These are phyloP conservation scores for Phalacrocorax pelagicus DNA, from an alignment of 2,113 vertebrate species.

Conservation along the genomic window DNA sequence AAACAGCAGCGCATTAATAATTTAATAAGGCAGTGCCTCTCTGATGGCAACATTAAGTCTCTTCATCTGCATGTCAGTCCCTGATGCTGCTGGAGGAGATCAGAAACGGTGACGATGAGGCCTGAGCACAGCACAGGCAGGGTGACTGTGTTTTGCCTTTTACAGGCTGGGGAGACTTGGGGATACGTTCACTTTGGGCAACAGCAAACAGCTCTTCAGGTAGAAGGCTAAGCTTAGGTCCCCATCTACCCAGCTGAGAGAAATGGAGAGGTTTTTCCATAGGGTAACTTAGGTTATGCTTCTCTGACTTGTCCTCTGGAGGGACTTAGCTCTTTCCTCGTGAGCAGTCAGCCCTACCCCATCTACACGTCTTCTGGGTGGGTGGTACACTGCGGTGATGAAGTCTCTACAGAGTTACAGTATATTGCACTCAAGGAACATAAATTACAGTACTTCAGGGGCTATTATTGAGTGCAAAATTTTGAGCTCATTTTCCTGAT, in stretches of 20 bases:
- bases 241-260: not conserved
- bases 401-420: not conserved
- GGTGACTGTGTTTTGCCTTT: not conserved
- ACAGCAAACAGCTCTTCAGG: not conserved
- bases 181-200: not conserved
- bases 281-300: not conserved
- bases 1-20: not conserved
- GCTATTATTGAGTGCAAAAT: not conserved
- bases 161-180: not conserved
- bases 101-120: not conserved
- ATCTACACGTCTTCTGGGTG: not conserved
- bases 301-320: not conserved
- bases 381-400: fast-evolving
- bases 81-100: not conserved
- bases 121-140: not conserved
- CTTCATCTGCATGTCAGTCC: not conserved
- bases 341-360: too few relatives aligned
- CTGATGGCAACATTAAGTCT: not conserved
- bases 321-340: not conserved
- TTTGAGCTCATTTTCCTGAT: not conserved
- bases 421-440: not conserved
- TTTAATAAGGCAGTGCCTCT: not conserved
- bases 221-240: not conserved
- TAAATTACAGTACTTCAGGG: not conserved
- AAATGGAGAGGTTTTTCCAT: not conserved